Base-by-base conservation (phyloP, 2,888 invertebrate genomes). In the Thereva nobilitata region DNA sequence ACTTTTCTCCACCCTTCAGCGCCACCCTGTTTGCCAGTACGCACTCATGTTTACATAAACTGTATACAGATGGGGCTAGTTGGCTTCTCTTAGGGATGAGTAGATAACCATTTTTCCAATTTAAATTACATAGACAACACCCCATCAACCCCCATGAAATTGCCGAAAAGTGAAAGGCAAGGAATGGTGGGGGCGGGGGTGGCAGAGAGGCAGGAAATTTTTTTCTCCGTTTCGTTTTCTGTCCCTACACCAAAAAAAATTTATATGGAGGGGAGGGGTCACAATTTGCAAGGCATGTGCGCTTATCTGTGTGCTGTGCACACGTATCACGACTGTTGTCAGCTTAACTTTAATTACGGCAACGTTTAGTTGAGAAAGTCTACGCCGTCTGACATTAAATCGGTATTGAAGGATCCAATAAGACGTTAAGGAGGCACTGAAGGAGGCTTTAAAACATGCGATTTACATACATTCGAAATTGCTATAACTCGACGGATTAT, bases 61-160 rank as follows among this genome's bases (percentile, higher is more conserved):
- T 63, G 37, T 23, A 47, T 37, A 41, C 40, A 63, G 10, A 67
- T 54, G 56, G 53, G 44, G 12, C 40, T 34, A 56, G 47, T 56
- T 47, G 55, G 23, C 23, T 23, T 23, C 23, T 54, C 37, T 54
- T 23, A 5, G 40, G 12, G 55, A 34, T 47, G 47, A 54, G 55
- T 54, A 49, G 61, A 65, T 57, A 64, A 57, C 68, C 45, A 59
- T 56, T 68, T 68, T 68, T 68, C 56, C 68, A 59, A 64, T 65
- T 68, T 54, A 68, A 68, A 68, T 68, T 68, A 68, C 64, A 40
- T 44, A 23, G 40, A 57, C 45, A 49, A 23, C 50, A 56, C 37
- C 55, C 45, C 23, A 47, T 12, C 53, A 37, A 38, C 12, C 56
- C 5, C 49, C 10, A 52, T 9, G 10, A 23, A 40, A 40, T 40